These are phyloP conservation scores for Rhabdophis nuchalis DNA, from an alignment of 2,797 vertebrate genomes.

Conservation along the genomic window DNA sequence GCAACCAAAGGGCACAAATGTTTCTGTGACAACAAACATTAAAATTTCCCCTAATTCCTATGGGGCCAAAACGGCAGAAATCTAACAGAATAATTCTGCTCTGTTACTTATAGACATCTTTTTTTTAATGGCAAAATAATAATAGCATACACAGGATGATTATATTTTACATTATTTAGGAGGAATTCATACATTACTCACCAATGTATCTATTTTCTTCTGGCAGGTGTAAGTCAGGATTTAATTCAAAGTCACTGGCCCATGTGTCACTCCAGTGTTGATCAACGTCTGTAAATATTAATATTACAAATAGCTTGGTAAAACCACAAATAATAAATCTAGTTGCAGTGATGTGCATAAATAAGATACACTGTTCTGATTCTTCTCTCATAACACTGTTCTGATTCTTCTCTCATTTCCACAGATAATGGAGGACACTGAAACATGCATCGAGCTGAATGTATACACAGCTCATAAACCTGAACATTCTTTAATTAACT, in stretches of 20 bases:
- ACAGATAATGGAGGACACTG: background rate
- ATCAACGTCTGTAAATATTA: slow-evolving; percentile 75
- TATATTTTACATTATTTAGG: background rate
- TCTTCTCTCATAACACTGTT: background rate
- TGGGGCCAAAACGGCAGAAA: background rate
- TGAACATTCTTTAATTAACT: background rate
- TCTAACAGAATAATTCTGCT: background rate
- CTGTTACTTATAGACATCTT: background rate
- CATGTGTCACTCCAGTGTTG: slow-evolving; percentile 80
- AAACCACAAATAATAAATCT: background rate
- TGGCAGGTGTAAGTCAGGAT: slow-evolving; percentile 85
- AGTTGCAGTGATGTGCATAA: background rate
- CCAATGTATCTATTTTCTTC: slow-evolving; percentile 92
- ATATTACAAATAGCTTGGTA: background rate
- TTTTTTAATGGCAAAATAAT: background rate
- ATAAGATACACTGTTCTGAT: background rate
- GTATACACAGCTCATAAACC: background rate
- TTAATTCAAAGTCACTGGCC: slow-evolving; percentile 80
- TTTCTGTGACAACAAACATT: background rate
- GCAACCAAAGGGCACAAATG: background rate
- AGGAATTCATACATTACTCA: slow-evolving; percentile 60
- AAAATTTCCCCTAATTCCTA: background rate
- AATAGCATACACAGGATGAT: background rate
- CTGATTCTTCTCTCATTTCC: background rate
- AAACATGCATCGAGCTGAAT: background rate